These are phyloP conservation scores for Bradypus variegatus DNA, from an alignment of 2,797 vertebrate species.

Conservation along the genomic window DNA sequence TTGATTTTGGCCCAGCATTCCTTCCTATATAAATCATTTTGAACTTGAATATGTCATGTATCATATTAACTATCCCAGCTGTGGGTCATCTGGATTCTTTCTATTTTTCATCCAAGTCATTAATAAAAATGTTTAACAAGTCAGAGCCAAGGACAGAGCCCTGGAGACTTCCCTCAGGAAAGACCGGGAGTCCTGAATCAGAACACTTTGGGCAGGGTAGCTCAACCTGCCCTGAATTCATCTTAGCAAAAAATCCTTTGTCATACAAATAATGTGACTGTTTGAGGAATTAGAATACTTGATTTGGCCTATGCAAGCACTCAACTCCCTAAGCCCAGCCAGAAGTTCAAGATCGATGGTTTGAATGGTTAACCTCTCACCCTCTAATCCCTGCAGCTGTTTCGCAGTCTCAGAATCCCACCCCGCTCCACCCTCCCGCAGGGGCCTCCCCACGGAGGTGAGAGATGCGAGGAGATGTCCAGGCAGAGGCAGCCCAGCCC, in stretches of 20 bases:
- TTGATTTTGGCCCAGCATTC: not conserved
- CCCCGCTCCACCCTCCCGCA: not conserved
- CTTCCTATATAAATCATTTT: slow-evolving; percentile 41
- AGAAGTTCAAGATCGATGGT: not conserved
- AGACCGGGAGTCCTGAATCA: not conserved
- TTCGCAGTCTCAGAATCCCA: not conserved
- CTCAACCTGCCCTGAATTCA: not conserved
- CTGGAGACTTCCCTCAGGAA: not conserved
- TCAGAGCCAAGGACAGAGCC: not conserved
- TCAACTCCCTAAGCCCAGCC: not conserved
- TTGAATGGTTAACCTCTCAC: not conserved
- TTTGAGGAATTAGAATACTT: not conserved
- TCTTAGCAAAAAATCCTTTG: not conserved
- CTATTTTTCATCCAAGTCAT: slow-evolving; percentile 47
- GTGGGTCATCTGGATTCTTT: slow-evolving; percentile 52
- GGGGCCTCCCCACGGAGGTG: not conserved
- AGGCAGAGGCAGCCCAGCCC: not conserved
- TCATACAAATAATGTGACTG: not conserved
- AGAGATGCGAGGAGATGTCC: not conserved
- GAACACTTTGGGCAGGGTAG: not conserved
- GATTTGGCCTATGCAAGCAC: not conserved
- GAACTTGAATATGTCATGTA: slow-evolving; percentile 42
- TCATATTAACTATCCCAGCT: slow-evolving; percentile 41
- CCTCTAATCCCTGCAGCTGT: not conserved
- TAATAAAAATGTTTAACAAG: slow-evolving; percentile 30